phyloP scores from a whole-genome alignment of 2,797 vertebrate genomes.

The Intellagama lesueurii region DNA sequence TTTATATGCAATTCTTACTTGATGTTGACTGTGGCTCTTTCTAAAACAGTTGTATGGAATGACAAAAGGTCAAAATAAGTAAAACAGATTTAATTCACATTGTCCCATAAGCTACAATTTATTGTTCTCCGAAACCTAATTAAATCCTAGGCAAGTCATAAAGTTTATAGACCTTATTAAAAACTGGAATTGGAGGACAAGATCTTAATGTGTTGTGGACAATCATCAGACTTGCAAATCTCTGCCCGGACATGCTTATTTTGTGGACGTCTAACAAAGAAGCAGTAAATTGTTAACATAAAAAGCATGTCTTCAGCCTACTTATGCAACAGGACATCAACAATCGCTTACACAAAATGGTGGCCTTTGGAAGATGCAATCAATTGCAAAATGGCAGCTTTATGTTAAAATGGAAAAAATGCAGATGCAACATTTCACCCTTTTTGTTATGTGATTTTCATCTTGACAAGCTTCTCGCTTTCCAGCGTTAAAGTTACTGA shows the following conservation, averaged over 20 bases:
- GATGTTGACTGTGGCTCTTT: not conserved
- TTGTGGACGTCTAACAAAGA: not conserved
- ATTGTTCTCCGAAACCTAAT: conserved; percentile 46
- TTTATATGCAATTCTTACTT: conserved; percentile 32
- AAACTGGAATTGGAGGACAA: conserved; percentile 29
- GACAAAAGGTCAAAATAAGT: conserved; percentile 46
- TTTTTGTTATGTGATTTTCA: conserved; percentile 35
- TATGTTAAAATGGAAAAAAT: conserved; percentile 27
- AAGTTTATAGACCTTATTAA: conserved; percentile 34
- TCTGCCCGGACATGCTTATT: not conserved
- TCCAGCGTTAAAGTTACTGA: not conserved
- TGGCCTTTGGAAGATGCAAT: conserved; percentile 31
- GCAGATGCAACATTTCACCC: not conserved
- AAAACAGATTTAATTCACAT: conserved; percentile 46
- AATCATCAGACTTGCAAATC: not conserved
- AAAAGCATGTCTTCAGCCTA: not conserved
- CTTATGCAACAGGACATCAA: not conserved
- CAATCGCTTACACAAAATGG: not conserved
- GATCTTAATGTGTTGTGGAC: not conserved
- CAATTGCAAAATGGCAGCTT: conserved; percentile 24
- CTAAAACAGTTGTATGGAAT: not conserved
- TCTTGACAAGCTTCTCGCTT: conserved; percentile 9
- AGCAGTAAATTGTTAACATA: not conserved
- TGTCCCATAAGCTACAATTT: conserved; percentile 28
- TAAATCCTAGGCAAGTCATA: conserved; percentile 33